phyloP scores from a whole-genome alignment of 2,888 invertebrate genomes.

The Acanthosepion esculentum region DNA sequence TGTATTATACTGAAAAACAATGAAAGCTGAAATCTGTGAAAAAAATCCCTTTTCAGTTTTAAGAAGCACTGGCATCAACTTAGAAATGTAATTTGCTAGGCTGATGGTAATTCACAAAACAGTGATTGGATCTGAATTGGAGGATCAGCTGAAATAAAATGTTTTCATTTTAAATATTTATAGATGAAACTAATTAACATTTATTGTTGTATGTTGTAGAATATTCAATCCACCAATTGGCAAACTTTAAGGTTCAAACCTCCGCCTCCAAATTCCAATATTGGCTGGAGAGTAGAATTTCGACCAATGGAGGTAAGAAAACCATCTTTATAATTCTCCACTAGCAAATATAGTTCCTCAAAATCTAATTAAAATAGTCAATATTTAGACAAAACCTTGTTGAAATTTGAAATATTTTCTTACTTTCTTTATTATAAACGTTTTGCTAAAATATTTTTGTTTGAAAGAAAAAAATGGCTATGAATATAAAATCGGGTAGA shows the following conservation, averaged over 20 bases:
- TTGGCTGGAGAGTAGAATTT: constrained; percentile 99
- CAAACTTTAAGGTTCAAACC: constrained; percentile 98
- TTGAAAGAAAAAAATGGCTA: too few species aligned
- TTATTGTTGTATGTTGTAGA: constrained; percentile 78
- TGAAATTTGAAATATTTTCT: too few species aligned
- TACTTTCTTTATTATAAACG: too few species aligned
- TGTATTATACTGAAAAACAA: too few species aligned
- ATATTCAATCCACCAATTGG: constrained; percentile 99
- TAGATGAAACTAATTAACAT: background rate
- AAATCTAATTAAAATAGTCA: too few species aligned
- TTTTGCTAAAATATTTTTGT: too few species aligned
- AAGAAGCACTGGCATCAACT: background rate
- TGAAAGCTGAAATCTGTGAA: too few species aligned
- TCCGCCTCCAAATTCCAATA: constrained; percentile 90
- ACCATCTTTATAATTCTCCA: background rate
- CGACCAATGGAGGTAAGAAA: constrained; percentile 84
- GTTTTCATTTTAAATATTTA: background rate
- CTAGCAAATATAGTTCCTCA: background rate
- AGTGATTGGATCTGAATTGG: too few species aligned
- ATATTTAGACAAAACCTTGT: too few species aligned
- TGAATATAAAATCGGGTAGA: too few species aligned
- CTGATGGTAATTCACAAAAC: background rate
- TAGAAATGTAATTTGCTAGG: background rate
- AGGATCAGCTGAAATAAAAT: background rate
- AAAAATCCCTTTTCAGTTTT: background rate